These are phyloP conservation scores for Plebejus argus DNA, from an alignment of 2,888 invertebrate genomes.

Conservation along the genomic window DNA sequence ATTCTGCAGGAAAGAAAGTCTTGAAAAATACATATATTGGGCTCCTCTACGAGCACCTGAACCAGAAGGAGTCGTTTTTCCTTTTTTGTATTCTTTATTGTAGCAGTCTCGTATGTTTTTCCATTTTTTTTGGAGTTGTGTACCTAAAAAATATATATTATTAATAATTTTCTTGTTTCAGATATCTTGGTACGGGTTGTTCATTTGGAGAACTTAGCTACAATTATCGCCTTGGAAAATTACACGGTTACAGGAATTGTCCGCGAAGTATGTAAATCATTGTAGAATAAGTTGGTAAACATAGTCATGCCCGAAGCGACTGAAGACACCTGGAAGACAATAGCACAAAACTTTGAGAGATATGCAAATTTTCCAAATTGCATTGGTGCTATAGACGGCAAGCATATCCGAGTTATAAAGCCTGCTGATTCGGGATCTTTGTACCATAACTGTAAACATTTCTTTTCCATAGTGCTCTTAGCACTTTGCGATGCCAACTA, in stretches of 20 bases:
- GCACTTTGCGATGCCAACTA: conserved; percentile 27
- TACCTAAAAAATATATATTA: conserved; percentile 43
- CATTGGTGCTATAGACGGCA: conserved; percentile 47
- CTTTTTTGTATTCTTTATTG: conserved; percentile 44
- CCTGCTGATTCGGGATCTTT: conserved; percentile 46
- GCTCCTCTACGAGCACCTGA: conserved; percentile 44
- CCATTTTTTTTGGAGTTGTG: conserved; percentile 45
- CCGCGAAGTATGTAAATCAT: conserved; percentile 42
- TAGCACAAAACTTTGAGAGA: conserved; percentile 44
- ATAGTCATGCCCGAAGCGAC: conserved; percentile 40
- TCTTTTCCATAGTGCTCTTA: neutral
- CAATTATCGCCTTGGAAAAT: conserved; percentile 45
- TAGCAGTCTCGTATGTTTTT: conserved; percentile 47
- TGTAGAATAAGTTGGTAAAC: conserved; percentile 47
- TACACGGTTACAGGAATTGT: conserved; percentile 42
- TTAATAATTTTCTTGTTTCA: conserved; percentile 42
- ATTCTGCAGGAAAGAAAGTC: conserved; percentile 48
- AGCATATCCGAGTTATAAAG: conserved; percentile 41
- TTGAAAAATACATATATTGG: conserved; percentile 47
- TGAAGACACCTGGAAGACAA: conserved; percentile 41
- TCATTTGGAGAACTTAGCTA: conserved; percentile 45
- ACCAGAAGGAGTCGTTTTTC: conserved; percentile 45
- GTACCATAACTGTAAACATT: conserved; percentile 42
- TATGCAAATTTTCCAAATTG: conserved; percentile 48
- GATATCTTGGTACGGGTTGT: conserved; percentile 47